Evolutionary conservation across 2,113 vertebrate genomes (phyloP).

Genomic region (Upupa epops): DNA sequence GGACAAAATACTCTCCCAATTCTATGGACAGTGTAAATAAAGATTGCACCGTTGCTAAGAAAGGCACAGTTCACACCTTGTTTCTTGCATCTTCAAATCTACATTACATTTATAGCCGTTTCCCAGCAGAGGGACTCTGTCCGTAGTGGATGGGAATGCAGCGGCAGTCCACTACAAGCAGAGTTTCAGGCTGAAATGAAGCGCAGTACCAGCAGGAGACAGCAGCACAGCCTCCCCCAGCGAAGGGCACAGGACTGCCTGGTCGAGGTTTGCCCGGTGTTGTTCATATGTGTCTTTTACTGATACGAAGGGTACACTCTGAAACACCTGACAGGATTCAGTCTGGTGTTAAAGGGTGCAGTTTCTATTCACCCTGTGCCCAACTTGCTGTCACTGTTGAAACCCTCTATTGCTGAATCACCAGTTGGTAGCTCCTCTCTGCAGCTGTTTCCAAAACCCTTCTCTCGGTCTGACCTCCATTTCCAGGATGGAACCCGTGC

Average conservation of each 20-base stretch:
- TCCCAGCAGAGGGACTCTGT: conserved; percentile 48
- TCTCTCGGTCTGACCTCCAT: neutral
- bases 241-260: neutral
- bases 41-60: neutral
- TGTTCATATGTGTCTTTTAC: neutral
- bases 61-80: neutral
- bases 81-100: no score
- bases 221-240: neutral
- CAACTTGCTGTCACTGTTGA: neutral
- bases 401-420: neutral
- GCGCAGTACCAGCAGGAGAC: neutral
- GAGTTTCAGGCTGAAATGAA: neutral
- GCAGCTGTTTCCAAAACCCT: neutral
- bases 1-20: neutral
- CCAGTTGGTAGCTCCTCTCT: neutral
- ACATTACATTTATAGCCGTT: neutral
- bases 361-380: rapidly evolving
- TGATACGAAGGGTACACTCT: neutral
- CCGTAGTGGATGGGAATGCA: rapidly evolving
- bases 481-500: neutral
- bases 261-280: neutral
- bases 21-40: neutral
- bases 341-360: neutral
- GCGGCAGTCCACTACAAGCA: neutral
- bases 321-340: neutral